Evolutionary conservation across 2,113 vertebrate species (phyloP), one percentile per base, ranked within the genome.

Genomic region (Pangasianodon hypophthalmus): DNA sequence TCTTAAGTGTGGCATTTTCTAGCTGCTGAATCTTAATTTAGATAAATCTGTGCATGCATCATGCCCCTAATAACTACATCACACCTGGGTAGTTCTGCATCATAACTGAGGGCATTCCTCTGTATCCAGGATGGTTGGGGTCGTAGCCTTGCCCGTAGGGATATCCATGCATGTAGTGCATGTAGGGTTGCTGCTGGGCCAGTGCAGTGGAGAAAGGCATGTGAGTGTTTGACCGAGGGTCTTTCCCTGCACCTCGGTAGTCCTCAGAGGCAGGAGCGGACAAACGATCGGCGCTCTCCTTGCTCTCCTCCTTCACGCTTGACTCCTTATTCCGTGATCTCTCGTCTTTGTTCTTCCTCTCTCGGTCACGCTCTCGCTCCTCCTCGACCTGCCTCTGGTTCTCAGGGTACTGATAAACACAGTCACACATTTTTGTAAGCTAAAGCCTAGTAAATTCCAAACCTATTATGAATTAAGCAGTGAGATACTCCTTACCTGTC

Each of bases 61-160:
- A 19, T 41, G 9, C 14, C 14, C 32, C 4, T 60, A 62, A 62
- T 29, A 29, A 62, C 82, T 60, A 52, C 52, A 90, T 60, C 88
- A 44, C 97, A 99, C 98, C 98, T 98, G 98, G 97, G 94, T 99
- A 99, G 92, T 98, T 99, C 94, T 98, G 98, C 98, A 99, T 99
- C 98, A 99, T 99, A 94, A 99, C 97, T 0, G 98, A 97, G 71
- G 98, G 97, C 97, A 99, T 97, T 90, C 97, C 96, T 77, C 98
- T 96, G 95, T 98, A 99, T 94, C 98, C 98, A 91, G 98, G 98
- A 92, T 99, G 98, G 96, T 92, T 98, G 94, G 98, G 97, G 95
- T 99, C 98, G 6, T 98, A 99, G 2, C 97, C 96, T 95, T 99
- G 98, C 94, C 98, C 97, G 91, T 99, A 99, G 87, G 98, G 97